Conservation (phyloP, 2,888 invertebrate species). For the Apamea epomidion region DNA sequence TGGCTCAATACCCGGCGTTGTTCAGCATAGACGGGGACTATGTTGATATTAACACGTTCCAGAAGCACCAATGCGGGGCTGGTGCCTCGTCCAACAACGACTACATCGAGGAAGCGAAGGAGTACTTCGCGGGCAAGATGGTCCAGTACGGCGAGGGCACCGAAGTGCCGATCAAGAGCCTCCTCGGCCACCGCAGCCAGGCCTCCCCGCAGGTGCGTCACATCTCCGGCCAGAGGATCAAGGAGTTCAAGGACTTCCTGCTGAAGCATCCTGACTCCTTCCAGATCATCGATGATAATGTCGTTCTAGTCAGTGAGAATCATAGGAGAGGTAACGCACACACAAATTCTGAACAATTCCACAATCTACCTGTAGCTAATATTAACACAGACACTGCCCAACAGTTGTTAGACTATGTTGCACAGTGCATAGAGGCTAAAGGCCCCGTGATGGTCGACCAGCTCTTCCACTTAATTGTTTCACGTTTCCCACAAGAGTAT, state of each 20-base stretch:
- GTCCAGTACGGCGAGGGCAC: conserved; percentile 98
- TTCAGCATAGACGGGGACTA: conserved; percentile 98
- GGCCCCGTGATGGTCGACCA: conserved; percentile 97
- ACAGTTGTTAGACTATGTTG: conserved; percentile 95
- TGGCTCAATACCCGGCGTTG: conserved; percentile 98
- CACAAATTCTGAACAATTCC: conserved; percentile 91
- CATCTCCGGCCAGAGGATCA: conserved; percentile 97
- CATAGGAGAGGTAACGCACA: conserved; percentile 93
- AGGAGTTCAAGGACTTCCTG: conserved; percentile 98
- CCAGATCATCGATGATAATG: conserved; percentile 95
- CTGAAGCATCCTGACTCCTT: conserved; percentile 96
- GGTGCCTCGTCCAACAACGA: conserved; percentile 94
- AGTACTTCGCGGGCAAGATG: conserved; percentile 98
- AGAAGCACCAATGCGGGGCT: conserved; percentile 90
- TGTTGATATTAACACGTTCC: conserved; percentile 96
- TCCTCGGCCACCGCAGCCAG: conserved; percentile 98
- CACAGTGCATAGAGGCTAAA: conserved; percentile 94
- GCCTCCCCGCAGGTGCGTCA: conserved; percentile 99
- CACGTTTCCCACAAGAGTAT: conserved; percentile 93
- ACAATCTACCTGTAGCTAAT: conserved; percentile 93
- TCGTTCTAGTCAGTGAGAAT: conserved; percentile 93
- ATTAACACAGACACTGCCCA: conserved; percentile 96
- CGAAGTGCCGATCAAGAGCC: conserved; percentile 98
- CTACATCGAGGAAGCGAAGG: conserved; percentile 98
- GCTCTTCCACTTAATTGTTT: conserved; percentile 95